phyloP scores from a whole-genome alignment of 2,113 vertebrate species.

The Melozone crissalis region DNA sequence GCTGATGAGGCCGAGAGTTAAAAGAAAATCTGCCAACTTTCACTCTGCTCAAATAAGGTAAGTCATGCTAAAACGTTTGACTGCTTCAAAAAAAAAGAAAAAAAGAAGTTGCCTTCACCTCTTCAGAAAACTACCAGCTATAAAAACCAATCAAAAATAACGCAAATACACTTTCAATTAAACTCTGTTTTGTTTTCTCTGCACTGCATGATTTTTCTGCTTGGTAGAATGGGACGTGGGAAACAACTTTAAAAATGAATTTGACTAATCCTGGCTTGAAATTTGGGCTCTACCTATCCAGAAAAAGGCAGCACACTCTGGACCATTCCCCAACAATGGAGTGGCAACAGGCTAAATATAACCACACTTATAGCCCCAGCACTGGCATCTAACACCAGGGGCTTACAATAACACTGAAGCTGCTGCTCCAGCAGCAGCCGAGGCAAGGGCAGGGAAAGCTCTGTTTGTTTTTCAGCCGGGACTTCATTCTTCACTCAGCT shows the following conservation, averaged over 20 bases:
- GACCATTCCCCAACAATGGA: constrained; percentile 19
- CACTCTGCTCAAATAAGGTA: not conserved
- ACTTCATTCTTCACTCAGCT: constrained; percentile 59
- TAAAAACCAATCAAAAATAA: not conserved
- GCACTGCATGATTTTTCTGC: not conserved
- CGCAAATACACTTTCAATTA: not conserved
- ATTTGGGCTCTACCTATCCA: not conserved
- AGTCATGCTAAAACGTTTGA: not conserved
- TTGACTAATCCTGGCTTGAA: not conserved
- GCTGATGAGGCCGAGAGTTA: not conserved
- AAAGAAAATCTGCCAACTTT: not conserved
- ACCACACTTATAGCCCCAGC: not conserved
- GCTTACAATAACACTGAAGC: constrained; percentile 26
- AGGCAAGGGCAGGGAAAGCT: not conserved
- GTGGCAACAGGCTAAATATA: constrained; percentile 23
- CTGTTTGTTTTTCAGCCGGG: constrained; percentile 41
- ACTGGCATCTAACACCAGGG: not conserved
- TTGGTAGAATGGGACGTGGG: not conserved
- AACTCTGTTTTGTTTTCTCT: not conserved
- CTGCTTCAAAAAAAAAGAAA: not conserved
- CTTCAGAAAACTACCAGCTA: not conserved
- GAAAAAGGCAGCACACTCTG: not conserved
- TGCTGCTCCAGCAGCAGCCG: not conserved
- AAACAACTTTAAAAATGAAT: not conserved
- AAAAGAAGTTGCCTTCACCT: not conserved